Evolutionary conservation across 2,113 vertebrate species (phyloP).

Genomic region (Oreochromis niloticus): DNA sequence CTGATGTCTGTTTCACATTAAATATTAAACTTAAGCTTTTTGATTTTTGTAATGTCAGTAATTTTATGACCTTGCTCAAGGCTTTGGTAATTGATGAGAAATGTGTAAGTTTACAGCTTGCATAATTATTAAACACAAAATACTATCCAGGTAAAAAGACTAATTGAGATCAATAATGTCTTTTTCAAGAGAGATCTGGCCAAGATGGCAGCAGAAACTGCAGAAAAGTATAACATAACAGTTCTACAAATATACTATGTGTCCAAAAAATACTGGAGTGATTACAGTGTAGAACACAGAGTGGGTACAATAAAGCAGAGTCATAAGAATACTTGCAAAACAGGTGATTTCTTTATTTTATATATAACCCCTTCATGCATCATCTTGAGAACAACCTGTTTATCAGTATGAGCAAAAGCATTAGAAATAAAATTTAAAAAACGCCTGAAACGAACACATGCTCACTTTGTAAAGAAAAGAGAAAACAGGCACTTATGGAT

Average conservation of each 20-base stretch:
- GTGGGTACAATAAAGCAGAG: not conserved
- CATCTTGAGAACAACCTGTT: not conserved
- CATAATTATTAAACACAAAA: not conserved
- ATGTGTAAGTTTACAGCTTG: not conserved
- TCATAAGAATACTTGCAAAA: not conserved
- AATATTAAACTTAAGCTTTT: not conserved
- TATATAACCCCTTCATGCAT: not conserved
- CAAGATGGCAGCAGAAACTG: not conserved
- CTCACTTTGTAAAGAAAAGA: not conserved
- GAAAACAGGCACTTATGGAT: not conserved
- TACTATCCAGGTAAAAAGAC: not conserved
- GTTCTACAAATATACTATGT: not conserved
- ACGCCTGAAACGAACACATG: not conserved
- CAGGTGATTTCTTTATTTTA: not conserved
- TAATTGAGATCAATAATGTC: not conserved
- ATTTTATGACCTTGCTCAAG: not conserved
- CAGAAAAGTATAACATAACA: not conserved
- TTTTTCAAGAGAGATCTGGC: not conserved
- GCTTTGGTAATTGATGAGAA: not conserved
- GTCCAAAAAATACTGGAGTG: not conserved
- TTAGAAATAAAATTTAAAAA: fast-evolving
- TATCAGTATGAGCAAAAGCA: not conserved
- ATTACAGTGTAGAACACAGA: not conserved
- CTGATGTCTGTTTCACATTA: not conserved
- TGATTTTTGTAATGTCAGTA: not conserved